phyloP scores from a whole-genome alignment of 2,113 vertebrate species.

The human region DNA sequence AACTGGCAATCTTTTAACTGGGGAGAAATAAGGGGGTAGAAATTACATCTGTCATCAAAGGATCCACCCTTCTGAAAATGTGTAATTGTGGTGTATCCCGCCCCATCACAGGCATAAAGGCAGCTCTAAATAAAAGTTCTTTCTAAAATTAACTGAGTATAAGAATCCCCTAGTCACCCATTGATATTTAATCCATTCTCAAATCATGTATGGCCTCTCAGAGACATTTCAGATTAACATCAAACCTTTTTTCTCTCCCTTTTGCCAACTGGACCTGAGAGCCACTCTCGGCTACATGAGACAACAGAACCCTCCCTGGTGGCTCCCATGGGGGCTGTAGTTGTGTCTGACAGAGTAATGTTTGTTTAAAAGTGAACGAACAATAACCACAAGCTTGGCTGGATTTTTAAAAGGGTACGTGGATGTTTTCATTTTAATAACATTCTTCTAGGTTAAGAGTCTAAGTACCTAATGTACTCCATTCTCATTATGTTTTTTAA shows the following conservation, averaged over 20 bases:
- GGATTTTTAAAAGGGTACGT: background rate
- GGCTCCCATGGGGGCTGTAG: background rate
- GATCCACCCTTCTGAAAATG: conserved; percentile 61
- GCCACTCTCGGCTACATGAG: background rate
- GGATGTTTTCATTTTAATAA: background rate
- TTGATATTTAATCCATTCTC: background rate
- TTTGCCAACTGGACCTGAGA: background rate
- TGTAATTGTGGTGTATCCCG: conserved; percentile 34
- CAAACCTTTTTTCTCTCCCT: background rate
- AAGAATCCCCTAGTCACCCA: conserved; percentile 34
- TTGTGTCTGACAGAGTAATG: background rate
- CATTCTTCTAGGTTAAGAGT: background rate
- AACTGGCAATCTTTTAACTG: conserved; percentile 57
- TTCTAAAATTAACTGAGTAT: conserved; percentile 70
- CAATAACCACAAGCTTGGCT: background rate
- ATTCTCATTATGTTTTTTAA: background rate
- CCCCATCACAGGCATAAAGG: background rate
- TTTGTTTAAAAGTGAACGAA: conserved; percentile 42
- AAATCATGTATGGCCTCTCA: background rate
- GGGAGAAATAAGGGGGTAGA: conserved; percentile 47
- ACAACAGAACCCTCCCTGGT: background rate
- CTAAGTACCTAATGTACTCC: background rate
- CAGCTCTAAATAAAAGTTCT: conserved; percentile 64
- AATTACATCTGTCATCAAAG: conserved; percentile 55
- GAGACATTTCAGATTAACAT: conserved; percentile 4